Base-by-base conservation (phyloP, 2,888 invertebrate genomes). In the Scaptomyza parva region DNA sequence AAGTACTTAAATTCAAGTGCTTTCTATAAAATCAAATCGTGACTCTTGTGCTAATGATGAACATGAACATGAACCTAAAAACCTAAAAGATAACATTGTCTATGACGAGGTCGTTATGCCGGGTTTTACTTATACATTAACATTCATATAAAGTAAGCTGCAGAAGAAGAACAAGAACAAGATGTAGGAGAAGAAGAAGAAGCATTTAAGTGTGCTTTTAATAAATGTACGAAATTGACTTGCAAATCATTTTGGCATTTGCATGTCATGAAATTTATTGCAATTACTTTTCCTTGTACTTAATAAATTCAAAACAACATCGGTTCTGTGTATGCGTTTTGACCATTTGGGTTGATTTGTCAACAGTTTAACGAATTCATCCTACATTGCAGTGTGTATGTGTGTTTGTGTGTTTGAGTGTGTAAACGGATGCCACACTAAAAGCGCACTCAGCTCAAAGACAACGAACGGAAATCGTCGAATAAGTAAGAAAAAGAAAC, bases 1-100 rank as follows among this genome's bases (percentile, higher is more conserved):
- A 88, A 88, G 87, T 86, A 78, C 85, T 88, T 86, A 86, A 88
- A 86, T 81, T 88, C 75, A 88, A 86, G 87, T 88, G 81, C 85
- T 84, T 86, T 88, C 85, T 77, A 86, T 86, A 88, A 86, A 78
- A 78, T 77, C 82, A 78, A 88, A 89, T 89, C 89, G 89, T 89
- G 89, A 89, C 89, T 78, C 78, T 77, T 78, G 70, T 80, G 70
- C 88, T 89, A 89, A 89, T 89, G 89, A 88, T 70, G 64, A 69
- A 60, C 64, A 88, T 70, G 64, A 69, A 60, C 64, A 86, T 72
- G 37, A 81, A 86, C 70, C 59, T 8, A 44, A 37, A 53, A 28
- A 62, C 55, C 67, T 39, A 24, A 37, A n/a, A n/a, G n/a, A 40
- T 3, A 59, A 48, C 55, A 59, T 68, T 58, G 39, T 69, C 51